Evolutionary conservation across 2,797 vertebrate species (phyloP), one percentile per base, ranked within the genome.

Genomic region (Pantherophis alleghaniensis): DNA sequence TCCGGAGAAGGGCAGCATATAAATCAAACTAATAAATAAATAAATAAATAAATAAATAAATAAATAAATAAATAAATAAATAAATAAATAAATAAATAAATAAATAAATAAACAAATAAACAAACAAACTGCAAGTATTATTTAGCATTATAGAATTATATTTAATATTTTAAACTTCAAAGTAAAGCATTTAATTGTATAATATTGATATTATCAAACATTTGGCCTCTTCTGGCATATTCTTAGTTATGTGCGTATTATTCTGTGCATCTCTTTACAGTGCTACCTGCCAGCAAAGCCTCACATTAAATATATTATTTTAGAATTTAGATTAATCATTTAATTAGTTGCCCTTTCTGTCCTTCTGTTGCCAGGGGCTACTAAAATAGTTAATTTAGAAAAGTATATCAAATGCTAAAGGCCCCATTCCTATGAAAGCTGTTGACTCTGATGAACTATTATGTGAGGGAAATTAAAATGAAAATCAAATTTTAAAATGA

Each of bases 401-500:
- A 88, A 79, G 6, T 91, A 66, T 92, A 56, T 94, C 51, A 94
- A 66, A 95, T 37, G 9, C 2, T 79, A 92, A 90, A 92, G 12
- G 37, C 1, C 20, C 63, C 91, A 3, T 83, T 94, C n/a, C 28
- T 88, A 61, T 86, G 37, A 93, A 94, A 92, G 11, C 3, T 89
- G 11, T 66, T 12, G 0, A 86, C 79, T 94, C 94, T 93, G 1
- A 9, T 95, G 42, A 93, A 92, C 4, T 61, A 14, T 88, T 89
- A 57, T 94, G 7, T 87, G 22, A 90, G 9, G 90, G 93, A 97
- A 95, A 96, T 89, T 92, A 94, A 61, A 92, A 90, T 11, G 55
- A 95, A 95, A 96, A 94, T 92, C 0, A 94, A 95, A 91, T 90
- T 95, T 93, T 95, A 94, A 94, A 95, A 94, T 94, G 74, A 94